These are phyloP conservation scores for Ptyas mucosa DNA, from an alignment of 2,113 vertebrate species.

Conservation along the genomic window DNA sequence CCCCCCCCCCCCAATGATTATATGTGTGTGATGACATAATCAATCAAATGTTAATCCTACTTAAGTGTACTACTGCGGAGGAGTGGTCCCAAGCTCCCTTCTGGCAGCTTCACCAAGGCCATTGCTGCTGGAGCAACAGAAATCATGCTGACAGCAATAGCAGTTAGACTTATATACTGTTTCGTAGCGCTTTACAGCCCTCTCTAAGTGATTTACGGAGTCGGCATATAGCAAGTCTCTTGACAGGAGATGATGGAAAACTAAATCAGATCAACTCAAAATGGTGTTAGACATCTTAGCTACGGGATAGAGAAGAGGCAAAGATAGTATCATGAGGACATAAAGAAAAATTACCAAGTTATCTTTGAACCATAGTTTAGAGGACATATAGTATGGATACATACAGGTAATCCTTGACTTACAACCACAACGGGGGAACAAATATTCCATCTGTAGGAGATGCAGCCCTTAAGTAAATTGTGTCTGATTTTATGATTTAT, in stretches of 20 bases:
- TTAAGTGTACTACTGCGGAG: background rate
- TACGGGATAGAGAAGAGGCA: background rate
- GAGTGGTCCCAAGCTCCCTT: background rate
- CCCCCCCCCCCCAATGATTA: background rate
- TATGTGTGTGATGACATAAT: background rate
- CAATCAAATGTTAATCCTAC: background rate
- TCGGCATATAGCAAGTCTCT: background rate
- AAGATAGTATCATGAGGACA: background rate
- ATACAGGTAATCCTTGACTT: background rate
- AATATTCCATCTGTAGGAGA: too few relatives aligned
- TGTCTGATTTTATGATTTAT: too few relatives aligned
- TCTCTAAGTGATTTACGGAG: too few relatives aligned
- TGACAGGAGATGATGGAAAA: background rate
- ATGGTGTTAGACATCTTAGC: background rate
- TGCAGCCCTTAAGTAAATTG: too few relatives aligned
- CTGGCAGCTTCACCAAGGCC: background rate
- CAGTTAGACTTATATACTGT: too few relatives aligned
- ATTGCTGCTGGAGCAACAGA: background rate
- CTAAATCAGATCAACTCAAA: background rate
- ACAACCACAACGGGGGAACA: too few relatives aligned
- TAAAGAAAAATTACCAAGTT: background rate
- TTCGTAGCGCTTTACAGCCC: too few relatives aligned
- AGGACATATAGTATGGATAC: background rate
- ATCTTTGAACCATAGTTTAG: background rate
- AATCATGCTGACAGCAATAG: background rate